These are phyloP conservation scores for Distichodus sexfasciatus DNA, from an alignment of 2,797 vertebrate genomes.

Conservation along the genomic window DNA sequence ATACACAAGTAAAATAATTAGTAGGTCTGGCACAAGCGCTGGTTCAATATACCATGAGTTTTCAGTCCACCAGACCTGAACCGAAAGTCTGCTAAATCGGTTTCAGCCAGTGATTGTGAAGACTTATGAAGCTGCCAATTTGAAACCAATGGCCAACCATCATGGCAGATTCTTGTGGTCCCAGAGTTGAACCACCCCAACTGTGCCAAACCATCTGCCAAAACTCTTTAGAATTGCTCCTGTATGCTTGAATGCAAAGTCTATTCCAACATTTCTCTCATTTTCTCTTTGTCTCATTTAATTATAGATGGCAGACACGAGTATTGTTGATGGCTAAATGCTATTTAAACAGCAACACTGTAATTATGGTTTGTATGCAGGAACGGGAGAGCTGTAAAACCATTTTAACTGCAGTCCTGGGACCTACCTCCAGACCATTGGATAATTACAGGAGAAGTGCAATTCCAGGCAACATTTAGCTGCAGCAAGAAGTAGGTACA, in stretches of 20 bases:
- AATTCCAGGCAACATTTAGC: slow-evolving; percentile 45
- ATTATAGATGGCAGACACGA: slow-evolving; percentile 54
- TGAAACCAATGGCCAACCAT: slow-evolving; percentile 60
- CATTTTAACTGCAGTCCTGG: slow-evolving; percentile 53
- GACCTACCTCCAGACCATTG: slow-evolving; percentile 46
- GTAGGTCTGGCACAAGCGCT: too few relatives aligned
- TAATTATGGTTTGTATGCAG: slow-evolving; percentile 60
- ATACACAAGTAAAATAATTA: too few relatives aligned
- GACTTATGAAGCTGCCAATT: slow-evolving; percentile 69
- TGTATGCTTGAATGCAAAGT: background rate
- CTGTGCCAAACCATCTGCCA: slow-evolving; percentile 38
- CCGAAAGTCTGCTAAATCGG: too few relatives aligned
- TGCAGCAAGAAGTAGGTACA: slow-evolving; percentile 19
- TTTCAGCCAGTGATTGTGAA: slow-evolving; percentile 63
- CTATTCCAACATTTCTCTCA: slow-evolving; percentile 13
- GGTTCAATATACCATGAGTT: too few relatives aligned
- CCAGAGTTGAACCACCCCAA: slow-evolving; percentile 49
- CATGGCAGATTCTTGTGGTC: slow-evolving; percentile 58
- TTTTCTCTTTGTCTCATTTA: slow-evolving; percentile 48
- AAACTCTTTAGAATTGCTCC: background rate
- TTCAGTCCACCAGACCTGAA: too few relatives aligned
- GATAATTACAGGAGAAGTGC: slow-evolving; percentile 63
- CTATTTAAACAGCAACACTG: slow-evolving; percentile 50
- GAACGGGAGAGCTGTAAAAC: slow-evolving; percentile 52
- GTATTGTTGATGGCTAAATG: slow-evolving; percentile 58